Evolutionary conservation across 2,113 vertebrate genomes (phyloP).

Genomic region (Heliornis fulica): DNA sequence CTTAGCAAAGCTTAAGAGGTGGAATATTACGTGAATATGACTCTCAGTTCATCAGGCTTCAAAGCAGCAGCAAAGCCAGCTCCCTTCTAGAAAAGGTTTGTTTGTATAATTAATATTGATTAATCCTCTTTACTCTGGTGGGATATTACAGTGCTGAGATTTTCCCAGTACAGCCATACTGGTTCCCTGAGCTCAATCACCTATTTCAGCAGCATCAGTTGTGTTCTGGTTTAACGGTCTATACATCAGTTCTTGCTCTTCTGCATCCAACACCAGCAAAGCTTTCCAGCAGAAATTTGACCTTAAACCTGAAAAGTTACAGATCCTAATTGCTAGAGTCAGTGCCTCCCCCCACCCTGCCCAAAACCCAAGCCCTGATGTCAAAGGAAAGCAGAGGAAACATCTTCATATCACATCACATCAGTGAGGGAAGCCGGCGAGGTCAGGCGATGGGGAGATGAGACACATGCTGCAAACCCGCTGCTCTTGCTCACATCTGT

Average conservation of each 20-base stretch:
- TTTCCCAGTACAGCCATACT: background rate
- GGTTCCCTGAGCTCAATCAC: background rate
- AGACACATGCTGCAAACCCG: accelerated
- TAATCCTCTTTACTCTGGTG: background rate
- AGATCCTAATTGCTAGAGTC: accelerated
- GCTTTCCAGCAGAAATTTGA: background rate
- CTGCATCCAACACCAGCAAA: background rate
- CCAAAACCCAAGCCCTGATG: no score
- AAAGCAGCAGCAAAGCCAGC: background rate
- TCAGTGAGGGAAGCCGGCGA: accelerated
- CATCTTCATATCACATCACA: accelerated
- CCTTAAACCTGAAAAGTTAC: background rate
- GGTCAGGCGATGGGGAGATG: accelerated
- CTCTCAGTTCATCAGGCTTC: background rate
- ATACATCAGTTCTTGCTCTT: accelerated
- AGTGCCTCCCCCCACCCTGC: no score
- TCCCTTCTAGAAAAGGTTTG: background rate
- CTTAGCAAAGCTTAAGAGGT: background rate
- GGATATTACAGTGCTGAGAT: accelerated
- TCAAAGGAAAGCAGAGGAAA: background rate
- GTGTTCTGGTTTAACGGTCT: background rate
- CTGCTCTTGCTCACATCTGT: accelerated
- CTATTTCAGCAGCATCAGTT: background rate
- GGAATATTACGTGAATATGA: no score
- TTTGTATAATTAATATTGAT: accelerated